Evolutionary conservation across 2,797 vertebrate genomes (phyloP).

Genomic region (Zenarchopterus dispar): DNA sequence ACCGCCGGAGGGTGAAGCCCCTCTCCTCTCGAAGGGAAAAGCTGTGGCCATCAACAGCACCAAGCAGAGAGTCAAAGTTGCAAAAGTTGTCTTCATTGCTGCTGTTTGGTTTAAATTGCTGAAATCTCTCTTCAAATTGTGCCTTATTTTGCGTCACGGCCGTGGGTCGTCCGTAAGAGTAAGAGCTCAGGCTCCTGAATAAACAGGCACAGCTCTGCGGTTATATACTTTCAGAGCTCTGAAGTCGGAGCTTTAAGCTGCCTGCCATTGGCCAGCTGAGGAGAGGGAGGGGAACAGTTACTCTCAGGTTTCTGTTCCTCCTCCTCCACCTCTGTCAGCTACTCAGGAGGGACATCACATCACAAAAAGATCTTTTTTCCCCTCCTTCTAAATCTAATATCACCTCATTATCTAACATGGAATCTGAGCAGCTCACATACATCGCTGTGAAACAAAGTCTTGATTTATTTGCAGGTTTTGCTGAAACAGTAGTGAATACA

Average conservation of each 20-base stretch:
- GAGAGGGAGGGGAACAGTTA: constrained; percentile 66
- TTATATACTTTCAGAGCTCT: constrained; percentile 75
- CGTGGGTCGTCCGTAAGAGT: constrained; percentile 39
- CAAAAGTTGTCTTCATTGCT: constrained; percentile 77
- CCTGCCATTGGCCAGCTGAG: constrained; percentile 73
- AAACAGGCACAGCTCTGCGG: constrained; percentile 27
- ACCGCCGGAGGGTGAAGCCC: constrained; percentile 34
- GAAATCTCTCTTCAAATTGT: not conserved
- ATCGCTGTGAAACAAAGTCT: not conserved
- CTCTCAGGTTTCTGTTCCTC: constrained; percentile 80
- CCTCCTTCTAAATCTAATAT: not conserved
- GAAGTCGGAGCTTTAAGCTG: constrained; percentile 31
- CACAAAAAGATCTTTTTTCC: constrained; percentile 53
- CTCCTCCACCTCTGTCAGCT: constrained; percentile 66
- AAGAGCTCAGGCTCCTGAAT: constrained; percentile 59
- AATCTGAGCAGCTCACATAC: constrained; percentile 8
- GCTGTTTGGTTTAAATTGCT: not conserved
- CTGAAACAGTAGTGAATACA: not conserved
- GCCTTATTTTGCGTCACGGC: constrained; percentile 14
- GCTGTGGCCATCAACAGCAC: constrained; percentile 66
- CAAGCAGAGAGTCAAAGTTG: constrained; percentile 71
- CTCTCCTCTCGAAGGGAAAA: constrained; percentile 79
- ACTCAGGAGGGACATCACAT: constrained; percentile 65
- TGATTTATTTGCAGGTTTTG: not conserved
- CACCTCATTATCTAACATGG: not conserved